A percentile compares a stretch with the other conserved stretches of the same genome.
These are phyloP conservation scores for Scopus umbretta DNA, from an alignment of 2,113 vertebrate genomes.

Conservation along the genomic window DNA sequence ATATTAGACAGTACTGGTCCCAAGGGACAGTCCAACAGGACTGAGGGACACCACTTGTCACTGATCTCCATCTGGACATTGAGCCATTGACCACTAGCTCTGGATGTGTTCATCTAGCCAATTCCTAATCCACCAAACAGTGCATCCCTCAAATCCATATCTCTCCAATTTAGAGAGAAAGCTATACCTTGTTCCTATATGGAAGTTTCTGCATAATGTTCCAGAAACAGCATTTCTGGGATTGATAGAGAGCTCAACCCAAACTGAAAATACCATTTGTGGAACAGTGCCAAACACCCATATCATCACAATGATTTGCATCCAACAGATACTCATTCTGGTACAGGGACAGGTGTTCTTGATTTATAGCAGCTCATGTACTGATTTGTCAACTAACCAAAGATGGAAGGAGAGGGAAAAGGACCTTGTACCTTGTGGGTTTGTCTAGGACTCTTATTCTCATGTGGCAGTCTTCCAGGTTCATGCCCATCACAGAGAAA, in stretches of 20 bases:
- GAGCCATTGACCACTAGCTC: background rate
- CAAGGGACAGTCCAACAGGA: rapidly evolving
- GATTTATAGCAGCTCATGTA: background rate
- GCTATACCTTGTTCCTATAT: background rate
- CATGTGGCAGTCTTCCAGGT: background rate
- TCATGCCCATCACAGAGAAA: background rate
- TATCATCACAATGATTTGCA: background rate
- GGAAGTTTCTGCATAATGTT: background rate
- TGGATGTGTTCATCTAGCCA: background rate
- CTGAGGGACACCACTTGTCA: background rate
- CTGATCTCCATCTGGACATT: background rate
- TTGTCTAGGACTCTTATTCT: background rate
- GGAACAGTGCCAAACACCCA: background rate
- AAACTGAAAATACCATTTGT: background rate
- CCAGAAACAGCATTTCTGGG: background rate
- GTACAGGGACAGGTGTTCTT: background rate
- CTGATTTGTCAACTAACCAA: background rate
- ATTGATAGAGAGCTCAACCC: background rate
- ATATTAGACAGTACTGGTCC: background rate
- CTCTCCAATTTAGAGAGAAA: background rate
- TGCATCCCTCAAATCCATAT: background rate
- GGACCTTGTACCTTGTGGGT: background rate
- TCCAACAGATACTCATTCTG: background rate
- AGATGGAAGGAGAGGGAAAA: background rate
- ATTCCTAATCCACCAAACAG: background rate